Evolutionary conservation across 2,113 vertebrate genomes (phyloP).

Genomic region (Rhadina sibilatrix): DNA sequence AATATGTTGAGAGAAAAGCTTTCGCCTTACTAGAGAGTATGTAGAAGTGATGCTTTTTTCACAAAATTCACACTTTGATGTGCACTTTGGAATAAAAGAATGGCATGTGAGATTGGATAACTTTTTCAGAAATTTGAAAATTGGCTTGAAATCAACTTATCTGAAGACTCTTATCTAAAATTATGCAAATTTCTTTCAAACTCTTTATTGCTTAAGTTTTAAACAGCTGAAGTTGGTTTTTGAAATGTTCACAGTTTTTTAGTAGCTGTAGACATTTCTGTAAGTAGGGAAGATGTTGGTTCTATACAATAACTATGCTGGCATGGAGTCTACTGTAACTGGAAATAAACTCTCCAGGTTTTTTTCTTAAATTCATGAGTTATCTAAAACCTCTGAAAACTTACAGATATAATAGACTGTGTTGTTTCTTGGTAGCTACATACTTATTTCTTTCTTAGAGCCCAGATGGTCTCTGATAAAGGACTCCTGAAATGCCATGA

Average conservation of each 20-base stretch:
- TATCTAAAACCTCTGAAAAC: not conserved
- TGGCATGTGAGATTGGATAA: not conserved
- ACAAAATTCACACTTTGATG: not conserved
- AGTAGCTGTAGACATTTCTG: not conserved
- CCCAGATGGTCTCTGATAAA: not conserved
- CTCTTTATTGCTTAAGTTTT: not conserved
- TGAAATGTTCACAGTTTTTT: not conserved
- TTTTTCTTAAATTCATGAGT: not conserved
- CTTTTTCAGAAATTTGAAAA: not conserved
- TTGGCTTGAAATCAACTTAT: not conserved
- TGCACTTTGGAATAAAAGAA: not conserved
- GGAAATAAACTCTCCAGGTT: not conserved
- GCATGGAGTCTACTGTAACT: not conserved
- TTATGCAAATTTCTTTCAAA: not conserved
- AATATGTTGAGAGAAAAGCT: not conserved
- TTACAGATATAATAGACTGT: not conserved
- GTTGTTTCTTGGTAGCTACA: not conserved
- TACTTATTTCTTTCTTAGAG: not conserved
- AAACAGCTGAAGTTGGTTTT: not conserved
- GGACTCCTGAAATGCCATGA: not conserved
- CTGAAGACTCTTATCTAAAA: not conserved
- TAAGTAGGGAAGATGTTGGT: not conserved
- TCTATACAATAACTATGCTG: not conserved
- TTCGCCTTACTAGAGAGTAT: not conserved
- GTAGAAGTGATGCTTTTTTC: not conserved